Base-by-base conservation (phyloP, 2,888 invertebrate genomes). In the Chelonus formosanus region DNA sequence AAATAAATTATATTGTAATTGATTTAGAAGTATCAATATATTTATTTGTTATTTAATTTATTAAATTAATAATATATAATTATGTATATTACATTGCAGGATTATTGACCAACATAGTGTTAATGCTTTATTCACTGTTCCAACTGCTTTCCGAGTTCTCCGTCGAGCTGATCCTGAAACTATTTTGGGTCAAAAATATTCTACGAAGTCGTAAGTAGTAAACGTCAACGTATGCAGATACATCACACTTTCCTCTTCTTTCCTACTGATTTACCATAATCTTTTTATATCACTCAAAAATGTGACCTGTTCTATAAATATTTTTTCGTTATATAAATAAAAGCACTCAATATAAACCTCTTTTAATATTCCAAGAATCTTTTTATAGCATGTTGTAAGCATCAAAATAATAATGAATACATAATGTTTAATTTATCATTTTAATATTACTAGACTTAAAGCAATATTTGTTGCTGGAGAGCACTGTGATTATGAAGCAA, bases 401-500 rank as follows among this genome's bases (percentile, higher is more conserved):
- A 20, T 20, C 20, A 2, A 20, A 20, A 20, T 20, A 20, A 20
- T 20, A 20, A 20, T 20, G 20, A 20, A 20, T 20, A 20, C 20
- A 20, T 2, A 20, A 20, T 20, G 20, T 20, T 20, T 20, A 20
- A 20, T 5, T 45, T 10, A 35, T 36, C 6, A 8, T 40, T 32
- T 45, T 34, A 40, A 61, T 32, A 3, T 35, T 44, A 54, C 3
- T 64, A 84, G 84, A 5, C 82, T 93, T 68, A 88, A 89, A 70
- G 87, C 88, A 2, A 88, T 96, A 63, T 95, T 94, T 81, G 90
- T 95, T 4, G 95, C 95, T 54, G 97, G 97, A 0, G 97, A 97
- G 80, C 95, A 96, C 79, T 95, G 96, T 80, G 97, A 97, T 80
- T 90, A 92, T 73, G 96, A 96, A 78, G 95, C 97, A 0, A 92